These are phyloP conservation scores for Caenorhabditis virilis DNA, from an alignment of 2,888 invertebrate genomes.

Conservation along the genomic window DNA sequence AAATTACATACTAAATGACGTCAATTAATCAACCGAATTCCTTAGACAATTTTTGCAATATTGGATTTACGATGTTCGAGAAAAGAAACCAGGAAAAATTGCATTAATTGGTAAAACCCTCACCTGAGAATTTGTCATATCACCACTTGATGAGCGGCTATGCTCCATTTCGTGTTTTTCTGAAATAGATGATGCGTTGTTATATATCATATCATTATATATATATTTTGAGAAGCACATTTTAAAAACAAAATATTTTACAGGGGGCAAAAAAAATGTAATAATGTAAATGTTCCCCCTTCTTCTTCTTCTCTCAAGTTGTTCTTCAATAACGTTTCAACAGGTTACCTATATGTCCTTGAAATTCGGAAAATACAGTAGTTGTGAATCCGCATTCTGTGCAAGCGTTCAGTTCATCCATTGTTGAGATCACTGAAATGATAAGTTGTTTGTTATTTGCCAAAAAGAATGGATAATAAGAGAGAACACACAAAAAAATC, in stretches of 20 bases:
- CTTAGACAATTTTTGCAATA: too few species aligned
- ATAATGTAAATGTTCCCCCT: too few species aligned
- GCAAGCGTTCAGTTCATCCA: conserved; percentile 61
- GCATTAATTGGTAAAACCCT: too few species aligned
- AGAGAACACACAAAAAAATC: not conserved
- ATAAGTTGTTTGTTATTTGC: conserved; percentile 10
- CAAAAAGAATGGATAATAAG: not conserved
- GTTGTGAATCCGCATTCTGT: conserved; percentile 66
- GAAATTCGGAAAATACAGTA: conserved; percentile 55
- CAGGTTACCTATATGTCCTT: conserved; percentile 58
- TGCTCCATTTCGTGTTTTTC: conserved; percentile 49
- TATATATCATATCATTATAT: too few species aligned
- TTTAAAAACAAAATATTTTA: too few species aligned
- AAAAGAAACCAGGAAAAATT: too few species aligned
- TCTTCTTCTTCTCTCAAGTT: too few species aligned
- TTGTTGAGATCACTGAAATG: conserved; percentile 38
- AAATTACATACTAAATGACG: too few species aligned
- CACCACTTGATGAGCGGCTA: conserved; percentile 37
- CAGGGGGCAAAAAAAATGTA: too few species aligned
- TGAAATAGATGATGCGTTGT: conserved; percentile 13
- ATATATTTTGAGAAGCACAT: too few species aligned
- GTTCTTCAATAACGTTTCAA: conserved; percentile 6
- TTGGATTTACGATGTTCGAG: too few species aligned
- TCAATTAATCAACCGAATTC: too few species aligned
- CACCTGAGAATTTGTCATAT: conserved; percentile 46